Evolutionary conservation across 2,888 invertebrate species (phyloP), one percentile per base, ranked within the genome.

Genomic region (Rhogogaster chlorosoma): DNA sequence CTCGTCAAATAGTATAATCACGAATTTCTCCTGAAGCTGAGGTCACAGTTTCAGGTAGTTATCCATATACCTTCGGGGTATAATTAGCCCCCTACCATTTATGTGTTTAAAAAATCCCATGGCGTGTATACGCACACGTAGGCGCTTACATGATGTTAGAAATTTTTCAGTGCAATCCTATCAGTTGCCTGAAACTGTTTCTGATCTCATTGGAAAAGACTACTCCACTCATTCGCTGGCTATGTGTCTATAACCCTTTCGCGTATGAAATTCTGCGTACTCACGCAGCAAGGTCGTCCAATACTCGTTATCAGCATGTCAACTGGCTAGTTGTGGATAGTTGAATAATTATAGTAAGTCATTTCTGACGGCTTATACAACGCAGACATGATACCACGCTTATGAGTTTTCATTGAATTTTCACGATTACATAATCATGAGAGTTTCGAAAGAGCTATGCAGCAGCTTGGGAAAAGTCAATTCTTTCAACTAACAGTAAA

Each of bases 21-120:
- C 4, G 2, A 94, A 94, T 0, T 94, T 96, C 90, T 96, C 12
- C 12, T 12, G 45, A 45, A 45, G 15, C 15, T 15, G 18, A 49
- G 5, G 49, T 18, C 18, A 18, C 49, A 49, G 18, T 49, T 49
- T 5, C 18, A 18, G 18, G 15, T 15, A 4, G 49, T 49, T 18
- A 18, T 49, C 49, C n/a, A n/a, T n/a, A 49, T n/a, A 49, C 18
- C 5, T 49, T 3, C n/a, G 15, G 5, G n/a, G 5, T 49, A 49
- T 49, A n/a, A 49, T n/a, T n/a, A 49, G 6, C 6, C 18, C 49
- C 5, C n/a, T 49, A 49, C n/a, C 49, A 18, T 18, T 49, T 49
- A 49, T 18, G 10, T n/a, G n/a, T n/a, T 49, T 0, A 49, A 49
- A 49, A 1, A 49, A 49, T 49, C 49, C 15, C 49, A 49, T 18